phyloP scores from a whole-genome alignment of 2,797 vertebrate species.

The Muscicapa comitata region DNA sequence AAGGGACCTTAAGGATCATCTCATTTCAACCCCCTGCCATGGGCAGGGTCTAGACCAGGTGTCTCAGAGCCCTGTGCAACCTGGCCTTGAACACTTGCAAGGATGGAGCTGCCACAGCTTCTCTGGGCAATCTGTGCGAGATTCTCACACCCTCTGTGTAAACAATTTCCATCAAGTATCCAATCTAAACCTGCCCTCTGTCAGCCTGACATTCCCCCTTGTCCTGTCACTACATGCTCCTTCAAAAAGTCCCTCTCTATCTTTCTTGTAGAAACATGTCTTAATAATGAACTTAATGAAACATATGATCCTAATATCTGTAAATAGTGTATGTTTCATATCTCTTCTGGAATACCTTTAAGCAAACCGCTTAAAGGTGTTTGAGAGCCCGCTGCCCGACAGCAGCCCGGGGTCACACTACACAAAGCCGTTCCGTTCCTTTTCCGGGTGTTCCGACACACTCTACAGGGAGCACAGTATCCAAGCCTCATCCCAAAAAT shows the following conservation, averaged over 20 bases:
- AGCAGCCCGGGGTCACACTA: too few species aligned
- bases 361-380: too few species aligned
- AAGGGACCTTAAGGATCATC: not conserved
- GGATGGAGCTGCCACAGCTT: not conserved
- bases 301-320: fast-evolving
- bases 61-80: not conserved
- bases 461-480: fast-evolving
- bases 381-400: not conserved
- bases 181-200: not conserved
- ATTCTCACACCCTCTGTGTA: not conserved
- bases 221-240: not conserved
- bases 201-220: not conserved
- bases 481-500: not conserved
- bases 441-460: fast-evolving
- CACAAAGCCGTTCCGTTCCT: not conserved
- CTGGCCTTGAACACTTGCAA: not conserved
- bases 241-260: not conserved
- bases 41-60: not conserved
- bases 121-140: too few species aligned
- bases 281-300: not conserved
- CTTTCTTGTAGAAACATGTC: not conserved
- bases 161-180: not conserved
- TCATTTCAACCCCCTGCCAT: fast-evolving
- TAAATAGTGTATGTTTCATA: fast-evolving
- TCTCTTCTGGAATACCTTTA: not conserved